These are phyloP conservation scores for Bothrops jararaca DNA, from an alignment of 2,113 vertebrate genomes.

Conservation along the genomic window DNA sequence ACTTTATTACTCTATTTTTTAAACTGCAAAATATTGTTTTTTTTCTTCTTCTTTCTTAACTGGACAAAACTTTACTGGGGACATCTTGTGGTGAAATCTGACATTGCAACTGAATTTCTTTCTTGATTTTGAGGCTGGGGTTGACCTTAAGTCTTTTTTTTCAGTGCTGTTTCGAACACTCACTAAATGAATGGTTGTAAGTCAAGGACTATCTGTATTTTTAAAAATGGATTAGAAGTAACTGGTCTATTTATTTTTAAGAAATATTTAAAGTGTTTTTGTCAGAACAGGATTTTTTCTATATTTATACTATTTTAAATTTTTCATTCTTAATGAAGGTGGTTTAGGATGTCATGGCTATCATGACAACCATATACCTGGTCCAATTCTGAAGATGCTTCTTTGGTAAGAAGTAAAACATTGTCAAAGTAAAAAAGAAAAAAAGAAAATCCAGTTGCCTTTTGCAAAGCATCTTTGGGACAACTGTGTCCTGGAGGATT, in stretches of 20 bases:
- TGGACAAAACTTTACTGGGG: too few species aligned
- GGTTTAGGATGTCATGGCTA: background rate
- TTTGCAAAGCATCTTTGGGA: background rate
- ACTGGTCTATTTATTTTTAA: background rate
- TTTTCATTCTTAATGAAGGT: background rate
- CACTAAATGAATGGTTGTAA: too few species aligned
- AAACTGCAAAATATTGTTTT: too few species aligned
- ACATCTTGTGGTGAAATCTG: too few species aligned
- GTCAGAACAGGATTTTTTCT: background rate
- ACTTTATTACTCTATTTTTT: too few species aligned
- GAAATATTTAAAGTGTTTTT: background rate
- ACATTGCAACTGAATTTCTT: too few species aligned
- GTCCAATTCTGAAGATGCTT: background rate
- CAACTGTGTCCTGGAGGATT: background rate
- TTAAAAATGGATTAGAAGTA: background rate
- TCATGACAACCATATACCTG: background rate
- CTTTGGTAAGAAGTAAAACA: background rate
- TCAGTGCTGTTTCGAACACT: too few species aligned
- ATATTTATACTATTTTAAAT: too few species aligned
- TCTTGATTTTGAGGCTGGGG: too few species aligned
- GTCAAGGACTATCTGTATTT: background rate
- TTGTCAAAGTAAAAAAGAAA: background rate
- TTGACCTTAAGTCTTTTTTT: too few species aligned
- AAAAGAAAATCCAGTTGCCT: background rate
- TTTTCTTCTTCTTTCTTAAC: too few species aligned